Evolutionary conservation across 2,888 invertebrate genomes (phyloP).

Genomic region (Tridacna gigas): DNA sequence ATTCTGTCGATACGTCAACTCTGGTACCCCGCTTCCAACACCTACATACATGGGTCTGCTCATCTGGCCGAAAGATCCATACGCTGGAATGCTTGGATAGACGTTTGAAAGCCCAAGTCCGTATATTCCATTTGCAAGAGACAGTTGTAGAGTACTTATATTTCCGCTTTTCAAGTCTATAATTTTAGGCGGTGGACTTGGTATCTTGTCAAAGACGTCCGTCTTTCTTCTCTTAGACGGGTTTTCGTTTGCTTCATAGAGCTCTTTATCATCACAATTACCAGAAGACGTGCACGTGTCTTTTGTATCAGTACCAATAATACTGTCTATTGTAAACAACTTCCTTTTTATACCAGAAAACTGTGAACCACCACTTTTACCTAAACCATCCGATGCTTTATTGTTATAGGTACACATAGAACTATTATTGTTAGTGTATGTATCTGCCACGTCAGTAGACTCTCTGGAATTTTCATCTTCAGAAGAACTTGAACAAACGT

Average conservation of each 20-base stretch:
- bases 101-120: conserved; percentile 58
- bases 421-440: neutral
- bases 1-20: conserved; percentile 47
- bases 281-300: conserved; percentile 18
- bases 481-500: conserved; percentile 65
- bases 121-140: conserved; percentile 69
- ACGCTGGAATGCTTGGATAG: conserved; percentile 42
- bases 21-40: conserved; percentile 24
- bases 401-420: neutral
- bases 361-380: conserved; percentile 17
- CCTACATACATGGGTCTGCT: conserved; percentile 21
- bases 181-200: conserved; percentile 82
- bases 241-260: conserved; percentile 30
- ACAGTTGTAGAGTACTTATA: conserved; percentile 69
- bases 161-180: conserved; percentile 77
- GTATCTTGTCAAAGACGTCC: conserved; percentile 82
- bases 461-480: conserved; percentile 69
- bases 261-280: conserved; percentile 6
- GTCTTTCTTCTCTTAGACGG: conserved; percentile 68
- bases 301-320: conserved; percentile 71
- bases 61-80: conserved; percentile 36
- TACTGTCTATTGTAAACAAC: conserved; percentile 80
- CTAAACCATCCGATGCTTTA: neutral
- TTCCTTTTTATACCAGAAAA: conserved; percentile 62
- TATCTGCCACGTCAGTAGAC: conserved; percentile 51